Evolutionary conservation across 2,113 vertebrate genomes (phyloP).

Genomic region (Ammodytes marinus): DNA sequence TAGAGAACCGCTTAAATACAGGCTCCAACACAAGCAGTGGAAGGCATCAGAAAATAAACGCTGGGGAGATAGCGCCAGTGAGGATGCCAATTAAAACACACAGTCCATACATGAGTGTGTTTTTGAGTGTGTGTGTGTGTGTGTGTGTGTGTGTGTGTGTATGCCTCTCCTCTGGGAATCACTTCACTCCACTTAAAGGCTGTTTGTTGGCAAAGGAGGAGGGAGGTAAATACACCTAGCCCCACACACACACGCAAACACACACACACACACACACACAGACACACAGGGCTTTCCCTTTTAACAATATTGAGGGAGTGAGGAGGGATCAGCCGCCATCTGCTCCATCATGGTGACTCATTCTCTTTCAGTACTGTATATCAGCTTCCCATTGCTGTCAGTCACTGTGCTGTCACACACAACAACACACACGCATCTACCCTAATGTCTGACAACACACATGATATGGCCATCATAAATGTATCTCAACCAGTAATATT

Average conservation of each 20-base stretch:
- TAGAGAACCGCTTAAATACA: background rate
- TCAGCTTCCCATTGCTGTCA: conserved; percentile 47
- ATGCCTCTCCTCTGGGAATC: conserved; percentile 48
- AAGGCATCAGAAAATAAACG: conserved; percentile 60
- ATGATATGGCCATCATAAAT: conserved; percentile 7
- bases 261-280: conserved; percentile 32
- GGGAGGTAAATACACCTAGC: conserved; percentile 32
- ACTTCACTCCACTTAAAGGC: conserved; percentile 47
- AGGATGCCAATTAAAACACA: conserved; percentile 72
- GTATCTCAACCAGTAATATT: conserved; percentile 5
- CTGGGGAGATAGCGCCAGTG: conserved; percentile 7
- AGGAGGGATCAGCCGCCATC: conserved; percentile 49
- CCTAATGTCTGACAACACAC: conserved; percentile 21
- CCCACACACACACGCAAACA: conserved; percentile 1
- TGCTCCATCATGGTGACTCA: conserved; percentile 42
- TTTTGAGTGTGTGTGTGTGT: no score
- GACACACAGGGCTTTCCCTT: conserved; percentile 51
- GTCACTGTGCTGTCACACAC: conserved; percentile 14
- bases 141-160: conserved; percentile 1
- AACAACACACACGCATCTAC: conserved; percentile 36
- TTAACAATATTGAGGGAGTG: conserved; percentile 36
- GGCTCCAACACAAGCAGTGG: conserved; percentile 39
- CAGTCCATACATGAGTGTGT: conserved; percentile 23
- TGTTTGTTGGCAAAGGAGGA: conserved; percentile 51
- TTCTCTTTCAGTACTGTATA: conserved; percentile 42